Evolutionary conservation across 2,797 vertebrate species (phyloP), one percentile per base, ranked within the genome.

Genomic region (Sphenopsis melanotis): DNA sequence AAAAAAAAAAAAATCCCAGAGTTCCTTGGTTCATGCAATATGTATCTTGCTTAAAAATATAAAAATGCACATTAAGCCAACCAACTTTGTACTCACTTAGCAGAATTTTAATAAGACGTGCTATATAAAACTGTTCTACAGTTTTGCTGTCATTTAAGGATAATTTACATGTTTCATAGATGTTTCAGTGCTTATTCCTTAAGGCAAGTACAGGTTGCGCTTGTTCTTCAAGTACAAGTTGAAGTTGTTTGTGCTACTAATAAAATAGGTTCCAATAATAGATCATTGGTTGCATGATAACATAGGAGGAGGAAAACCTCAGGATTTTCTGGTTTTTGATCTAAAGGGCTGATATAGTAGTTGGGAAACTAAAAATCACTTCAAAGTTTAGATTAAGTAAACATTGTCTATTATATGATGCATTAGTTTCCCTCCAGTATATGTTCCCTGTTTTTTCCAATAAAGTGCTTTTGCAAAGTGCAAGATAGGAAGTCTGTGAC

Each of bases 41-140:
- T 72, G 2, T 50, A 84, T 85, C 71, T 89, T 94, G 27, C 29
- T 95, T 91, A 77, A 70, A 94, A 93, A 94, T 42, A 94, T 46
- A 70, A 49, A 92, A 93, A 44, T 23, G 24, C 3, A 12, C n/a
- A 44, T 56, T 83, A 90, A 84, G 34, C 16, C 22, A 82, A 91
- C 9, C 15, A 60, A 26, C 49, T 72, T 59, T 41, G 11, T 57
- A 64, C 21, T 88, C 70, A 44, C 37, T 89, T 87, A 68, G 53
- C 24, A 87, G 64, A 91, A 80, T 87, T 89, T 89, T 57, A 78
- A 65, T 27, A 68, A 26, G 23, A 50, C 20, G 56, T 57, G 20
- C 12, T 80, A 66, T 55, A 76, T 82, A 74, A 92, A 92, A 66
- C 29, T 75, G 34, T 68, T 91, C 30, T 60, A 60, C 36, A 34